A percentile compares a stretch with the other conserved stretches of the same genome.
Evolutionary conservation across 2,797 vertebrate species (phyloP).

Genomic region (Brachyrhaphis roseni): DNA sequence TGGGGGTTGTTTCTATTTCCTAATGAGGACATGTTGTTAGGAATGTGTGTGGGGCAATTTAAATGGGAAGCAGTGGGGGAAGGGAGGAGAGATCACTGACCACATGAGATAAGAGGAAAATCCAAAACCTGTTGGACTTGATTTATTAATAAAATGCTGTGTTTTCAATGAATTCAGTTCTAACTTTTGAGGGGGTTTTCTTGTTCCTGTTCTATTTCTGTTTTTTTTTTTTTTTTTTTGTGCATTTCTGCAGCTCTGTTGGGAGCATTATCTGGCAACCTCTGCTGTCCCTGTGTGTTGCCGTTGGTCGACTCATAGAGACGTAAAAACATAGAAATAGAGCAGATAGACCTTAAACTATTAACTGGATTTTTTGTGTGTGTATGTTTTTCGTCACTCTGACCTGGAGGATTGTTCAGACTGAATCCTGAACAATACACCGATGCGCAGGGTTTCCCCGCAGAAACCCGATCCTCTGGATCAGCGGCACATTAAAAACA

Average conservation of each 20-base stretch:
- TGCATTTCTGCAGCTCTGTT: not conserved
- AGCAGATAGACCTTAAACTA: not conserved
- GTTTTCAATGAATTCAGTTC: not conserved
- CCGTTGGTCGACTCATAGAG: not conserved
- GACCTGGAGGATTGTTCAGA: not conserved
- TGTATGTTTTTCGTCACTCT: not conserved
- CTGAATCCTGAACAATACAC: not conserved
- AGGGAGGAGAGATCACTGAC: not conserved
- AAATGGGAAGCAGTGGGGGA: conserved; percentile 2
- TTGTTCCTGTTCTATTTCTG: not conserved
- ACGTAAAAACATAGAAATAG: conserved; percentile 12
- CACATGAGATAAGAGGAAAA: not conserved
- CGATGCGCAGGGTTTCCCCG: not conserved
- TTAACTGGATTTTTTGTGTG: not conserved
- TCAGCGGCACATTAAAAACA: not conserved
- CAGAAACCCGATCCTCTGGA: not conserved
- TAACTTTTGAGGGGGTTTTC: not conserved
- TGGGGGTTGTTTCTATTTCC: not conserved
- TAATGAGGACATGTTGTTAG: not conserved
- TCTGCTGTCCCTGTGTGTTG: not conserved
- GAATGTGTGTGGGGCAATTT: not conserved
- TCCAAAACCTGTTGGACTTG: not conserved
- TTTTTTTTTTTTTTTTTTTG: not conserved
- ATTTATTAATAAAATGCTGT: not conserved
- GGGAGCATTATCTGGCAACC: conserved; percentile 18